Evolutionary conservation across 2,797 vertebrate genomes (phyloP).

Genomic region (Molossus molossus): DNA sequence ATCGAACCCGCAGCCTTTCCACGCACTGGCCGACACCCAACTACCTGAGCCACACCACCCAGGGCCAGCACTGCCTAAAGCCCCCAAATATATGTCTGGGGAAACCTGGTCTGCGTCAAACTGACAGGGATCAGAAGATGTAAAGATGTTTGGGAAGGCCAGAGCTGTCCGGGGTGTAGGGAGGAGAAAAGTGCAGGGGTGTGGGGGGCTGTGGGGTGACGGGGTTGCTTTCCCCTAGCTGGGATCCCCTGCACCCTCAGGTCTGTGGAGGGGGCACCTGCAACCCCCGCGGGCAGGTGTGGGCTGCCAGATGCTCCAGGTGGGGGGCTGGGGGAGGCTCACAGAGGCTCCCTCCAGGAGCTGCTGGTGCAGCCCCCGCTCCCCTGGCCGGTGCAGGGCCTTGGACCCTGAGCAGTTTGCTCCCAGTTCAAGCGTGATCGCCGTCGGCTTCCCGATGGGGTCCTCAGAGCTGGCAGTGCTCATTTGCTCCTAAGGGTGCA

Average conservation of each 20-base stretch:
- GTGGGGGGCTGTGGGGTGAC: not conserved
- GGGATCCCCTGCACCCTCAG: not conserved
- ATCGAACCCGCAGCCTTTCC: too few relatives aligned
- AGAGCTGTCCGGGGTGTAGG: not conserved
- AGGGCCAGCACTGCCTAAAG: too few relatives aligned
- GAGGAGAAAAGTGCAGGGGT: not conserved
- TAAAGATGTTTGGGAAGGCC: constrained; percentile 14
- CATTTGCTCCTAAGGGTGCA: constrained; percentile 93
- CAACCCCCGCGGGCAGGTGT: not conserved
- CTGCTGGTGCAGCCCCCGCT: constrained; percentile 90
- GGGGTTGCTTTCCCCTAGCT: not conserved
- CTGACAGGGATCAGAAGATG: not conserved
- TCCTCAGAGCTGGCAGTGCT: constrained; percentile 91
- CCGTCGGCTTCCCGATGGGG: constrained; percentile 93
- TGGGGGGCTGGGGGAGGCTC: not conserved
- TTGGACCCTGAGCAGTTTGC: constrained; percentile 92
- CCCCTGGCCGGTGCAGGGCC: constrained; percentile 92
- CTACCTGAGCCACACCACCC: too few relatives aligned
- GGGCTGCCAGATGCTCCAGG: not conserved
- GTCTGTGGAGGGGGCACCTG: constrained; percentile 26
- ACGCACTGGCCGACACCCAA: too few relatives aligned
- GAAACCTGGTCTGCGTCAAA: constrained; percentile 6
- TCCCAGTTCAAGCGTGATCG: constrained; percentile 94
- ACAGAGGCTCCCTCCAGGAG: constrained; percentile 91
- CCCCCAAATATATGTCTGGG: too few relatives aligned